phyloP scores from a whole-genome alignment of 2,797 vertebrate genomes.

The Gymnothorax javanicus region DNA sequence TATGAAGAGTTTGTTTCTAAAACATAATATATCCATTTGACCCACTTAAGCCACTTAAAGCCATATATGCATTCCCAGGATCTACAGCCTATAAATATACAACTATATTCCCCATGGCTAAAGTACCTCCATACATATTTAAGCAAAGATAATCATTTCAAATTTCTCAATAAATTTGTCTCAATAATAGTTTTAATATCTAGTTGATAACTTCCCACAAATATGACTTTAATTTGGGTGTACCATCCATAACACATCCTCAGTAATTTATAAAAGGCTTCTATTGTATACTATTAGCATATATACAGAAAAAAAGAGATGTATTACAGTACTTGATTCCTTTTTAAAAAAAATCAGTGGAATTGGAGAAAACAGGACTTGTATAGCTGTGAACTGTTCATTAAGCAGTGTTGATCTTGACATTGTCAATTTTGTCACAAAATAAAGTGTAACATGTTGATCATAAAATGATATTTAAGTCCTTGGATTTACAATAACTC shows the following conservation, averaged over 20 bases:
- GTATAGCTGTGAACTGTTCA: slow-evolving; percentile 16
- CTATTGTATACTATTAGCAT: slow-evolving; percentile 38
- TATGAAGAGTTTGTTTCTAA: too few relatives aligned
- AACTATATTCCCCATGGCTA: slow-evolving; percentile 72
- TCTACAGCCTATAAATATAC: slow-evolving; percentile 76
- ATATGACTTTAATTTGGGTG: slow-evolving; percentile 40
- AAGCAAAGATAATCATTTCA: slow-evolving; percentile 68
- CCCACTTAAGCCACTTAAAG: slow-evolving; percentile 79
- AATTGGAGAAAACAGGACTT: slow-evolving; percentile 30
- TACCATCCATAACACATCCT: slow-evolving; percentile 39
- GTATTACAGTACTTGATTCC: slow-evolving; percentile 44
- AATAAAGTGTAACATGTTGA: slow-evolving; percentile 25
- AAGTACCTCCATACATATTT: slow-evolving; percentile 71
- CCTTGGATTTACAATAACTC: slow-evolving; percentile 41
- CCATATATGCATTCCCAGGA: slow-evolving; percentile 76
- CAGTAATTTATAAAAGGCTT: slow-evolving; percentile 41
- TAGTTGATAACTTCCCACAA: slow-evolving; percentile 39
- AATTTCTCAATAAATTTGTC: slow-evolving; percentile 63
- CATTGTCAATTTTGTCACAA: slow-evolving; percentile 24
- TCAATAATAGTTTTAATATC: slow-evolving; percentile 56
- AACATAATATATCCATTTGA: too few relatives aligned
- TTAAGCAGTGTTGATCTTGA: slow-evolving; percentile 41
- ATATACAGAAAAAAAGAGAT: slow-evolving; percentile 47
- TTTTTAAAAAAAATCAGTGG: slow-evolving; percentile 37
- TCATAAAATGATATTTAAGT: slow-evolving; percentile 34